phyloP scores from a whole-genome alignment of 2,113 vertebrate species.

The Etia nguti region DNA sequence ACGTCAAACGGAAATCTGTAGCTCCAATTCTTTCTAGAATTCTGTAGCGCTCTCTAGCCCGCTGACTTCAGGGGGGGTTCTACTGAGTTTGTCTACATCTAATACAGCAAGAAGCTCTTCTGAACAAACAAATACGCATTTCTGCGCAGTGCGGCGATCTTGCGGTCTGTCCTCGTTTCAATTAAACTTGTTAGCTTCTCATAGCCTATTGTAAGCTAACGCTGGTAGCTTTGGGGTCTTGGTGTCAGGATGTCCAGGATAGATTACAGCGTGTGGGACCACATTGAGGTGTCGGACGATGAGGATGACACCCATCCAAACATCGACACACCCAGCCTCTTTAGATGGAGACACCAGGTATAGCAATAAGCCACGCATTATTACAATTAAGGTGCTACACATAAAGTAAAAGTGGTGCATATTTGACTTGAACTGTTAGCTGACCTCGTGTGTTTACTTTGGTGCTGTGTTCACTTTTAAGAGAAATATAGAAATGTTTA shows the following conservation, averaged over 20 bases:
- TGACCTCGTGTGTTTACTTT: neutral
- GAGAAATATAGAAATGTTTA: neutral
- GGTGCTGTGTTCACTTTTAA: neutral
- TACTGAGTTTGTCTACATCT: neutral
- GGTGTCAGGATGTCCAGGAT: conserved; percentile 68
- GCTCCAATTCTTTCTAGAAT: conserved; percentile 60
- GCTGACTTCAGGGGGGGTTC: neutral
- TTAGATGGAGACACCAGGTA: conserved; percentile 96
- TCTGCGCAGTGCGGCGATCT: neutral
- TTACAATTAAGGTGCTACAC: neutral
- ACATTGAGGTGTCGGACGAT: conserved; percentile 96
- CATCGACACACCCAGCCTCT: conserved; percentile 94
- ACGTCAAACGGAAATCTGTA: conserved; percentile 48
- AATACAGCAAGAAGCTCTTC: neutral
- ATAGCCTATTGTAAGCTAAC: conserved; percentile 31
- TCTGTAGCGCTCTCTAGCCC: conserved; percentile 5
- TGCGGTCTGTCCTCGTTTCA: neutral
- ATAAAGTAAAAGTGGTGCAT: neutral
- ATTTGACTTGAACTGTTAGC: neutral
- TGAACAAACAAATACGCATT: neutral
- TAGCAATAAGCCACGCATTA: neutral
- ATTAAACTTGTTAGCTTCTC: neutral
- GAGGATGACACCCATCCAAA: conserved; percentile 96
- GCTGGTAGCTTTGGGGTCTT: conserved; percentile 1
- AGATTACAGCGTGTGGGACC: conserved; percentile 97